A percentile compares a stretch with the other conserved stretches of the same genome.
Conservation (phyloP, 2,113 vertebrate species). For the Gnathonemus echidnorhynchus region DNA sequence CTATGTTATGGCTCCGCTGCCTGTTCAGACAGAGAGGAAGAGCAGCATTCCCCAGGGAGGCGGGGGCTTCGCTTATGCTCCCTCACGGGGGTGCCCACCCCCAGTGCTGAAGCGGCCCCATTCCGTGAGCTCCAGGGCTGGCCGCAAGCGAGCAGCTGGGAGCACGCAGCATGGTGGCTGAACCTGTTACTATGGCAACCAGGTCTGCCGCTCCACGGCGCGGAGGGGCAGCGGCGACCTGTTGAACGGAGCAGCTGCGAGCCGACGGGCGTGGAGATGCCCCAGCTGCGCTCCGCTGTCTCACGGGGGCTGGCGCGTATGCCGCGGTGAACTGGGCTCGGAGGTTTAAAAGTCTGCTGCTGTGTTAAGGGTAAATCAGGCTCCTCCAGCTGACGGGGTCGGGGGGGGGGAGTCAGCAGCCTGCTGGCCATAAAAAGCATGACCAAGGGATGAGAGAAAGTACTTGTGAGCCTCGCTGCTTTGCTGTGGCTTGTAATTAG, state of each 20-base stretch:
- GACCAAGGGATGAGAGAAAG: not conserved
- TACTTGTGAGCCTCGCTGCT: not conserved
- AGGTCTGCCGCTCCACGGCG: slow-evolving; percentile 63
- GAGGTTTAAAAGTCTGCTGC: not conserved
- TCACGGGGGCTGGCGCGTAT: not conserved
- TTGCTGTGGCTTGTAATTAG: not conserved
- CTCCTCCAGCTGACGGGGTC: not conserved
- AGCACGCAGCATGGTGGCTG: slow-evolving; percentile 58
- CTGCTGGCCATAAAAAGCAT: not conserved
- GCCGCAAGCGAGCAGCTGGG: slow-evolving; percentile 42
- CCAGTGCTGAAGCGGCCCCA: slow-evolving; percentile 31
- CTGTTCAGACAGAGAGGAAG: not conserved
- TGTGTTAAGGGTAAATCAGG: not conserved
- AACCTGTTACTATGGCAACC: slow-evolving; percentile 65
- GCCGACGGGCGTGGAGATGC: not conserved
- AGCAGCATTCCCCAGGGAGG: not conserved
- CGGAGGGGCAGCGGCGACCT: slow-evolving; percentile 28
- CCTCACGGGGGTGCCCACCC: slow-evolving; percentile 31
- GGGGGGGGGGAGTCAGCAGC: not conserved
- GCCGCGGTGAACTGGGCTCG: not conserved
- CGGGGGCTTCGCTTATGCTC: not conserved
- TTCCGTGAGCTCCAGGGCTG: slow-evolving; percentile 39
- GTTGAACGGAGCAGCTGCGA: slow-evolving; percentile 28
- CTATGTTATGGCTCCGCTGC: not conserved
- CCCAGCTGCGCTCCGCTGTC: not conserved